Percentiles rank a stretch among this genome's conserved stretches.
phyloP scores from a whole-genome alignment of 2,888 invertebrate genomes.

The Macrophya alboannulata region DNA sequence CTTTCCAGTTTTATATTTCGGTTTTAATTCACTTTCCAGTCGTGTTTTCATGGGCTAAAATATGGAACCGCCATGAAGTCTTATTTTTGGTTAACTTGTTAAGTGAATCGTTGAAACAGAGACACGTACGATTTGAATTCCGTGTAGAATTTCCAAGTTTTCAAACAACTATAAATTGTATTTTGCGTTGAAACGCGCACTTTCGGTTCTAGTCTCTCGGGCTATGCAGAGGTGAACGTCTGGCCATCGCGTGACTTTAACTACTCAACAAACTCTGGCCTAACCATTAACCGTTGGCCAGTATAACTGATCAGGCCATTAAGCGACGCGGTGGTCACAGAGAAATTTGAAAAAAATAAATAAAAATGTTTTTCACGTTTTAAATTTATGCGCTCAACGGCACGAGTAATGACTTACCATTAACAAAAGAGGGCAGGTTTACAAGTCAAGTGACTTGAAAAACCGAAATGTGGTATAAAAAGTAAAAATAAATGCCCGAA shows the following conservation, averaged over 20 bases:
- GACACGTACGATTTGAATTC: not conserved
- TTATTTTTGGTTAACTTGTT: not conserved
- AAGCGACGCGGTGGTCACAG: not conserved
- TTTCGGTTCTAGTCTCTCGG: constrained; percentile 18
- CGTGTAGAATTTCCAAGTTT: not conserved
- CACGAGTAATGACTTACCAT: not conserved
- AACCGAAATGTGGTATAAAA: not conserved
- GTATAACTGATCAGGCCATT: constrained; percentile 53
- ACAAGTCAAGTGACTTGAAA: not conserved
- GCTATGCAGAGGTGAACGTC: constrained; percentile 35
- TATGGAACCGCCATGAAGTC: not conserved
- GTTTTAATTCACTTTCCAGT: not conserved
- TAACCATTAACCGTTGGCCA: constrained; percentile 27
- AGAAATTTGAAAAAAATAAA: not conserved
- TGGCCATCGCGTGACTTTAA: constrained; percentile 49
- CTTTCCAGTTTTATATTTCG: not conserved
- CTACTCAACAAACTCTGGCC: constrained; percentile 34
- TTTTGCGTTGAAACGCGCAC: not conserved
- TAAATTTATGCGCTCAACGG: not conserved
- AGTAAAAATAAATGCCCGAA: not conserved
- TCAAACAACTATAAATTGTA: not conserved
- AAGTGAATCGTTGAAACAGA: not conserved
- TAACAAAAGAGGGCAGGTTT: constrained; percentile 13
- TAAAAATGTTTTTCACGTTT: constrained; percentile 7
- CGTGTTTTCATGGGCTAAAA: not conserved